phyloP scores from a whole-genome alignment of 1,140 invertebrate species.

The Nephila pilipes region DNA sequence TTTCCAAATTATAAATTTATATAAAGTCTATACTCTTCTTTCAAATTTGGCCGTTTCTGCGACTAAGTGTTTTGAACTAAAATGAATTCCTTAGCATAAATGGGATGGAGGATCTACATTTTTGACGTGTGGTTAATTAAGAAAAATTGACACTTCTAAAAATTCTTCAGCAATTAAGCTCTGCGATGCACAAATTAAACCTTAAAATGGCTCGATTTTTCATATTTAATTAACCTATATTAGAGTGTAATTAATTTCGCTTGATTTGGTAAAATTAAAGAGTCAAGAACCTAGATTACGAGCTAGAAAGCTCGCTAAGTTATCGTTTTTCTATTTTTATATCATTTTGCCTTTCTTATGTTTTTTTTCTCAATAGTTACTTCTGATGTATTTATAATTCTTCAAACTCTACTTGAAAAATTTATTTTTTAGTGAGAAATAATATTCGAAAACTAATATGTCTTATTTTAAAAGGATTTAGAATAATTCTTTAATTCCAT shows the following conservation, averaged over 20 bases:
- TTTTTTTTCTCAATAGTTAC: too few relatives aligned
- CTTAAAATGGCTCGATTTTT: neutral
- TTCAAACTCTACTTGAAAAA: too few relatives aligned
- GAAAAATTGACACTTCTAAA: neutral
- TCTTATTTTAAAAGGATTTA: too few relatives aligned
- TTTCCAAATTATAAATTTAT: neutral
- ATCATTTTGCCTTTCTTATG: too few relatives aligned
- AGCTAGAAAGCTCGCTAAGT: neutral
- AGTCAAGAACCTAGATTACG: neutral
- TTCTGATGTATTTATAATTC: too few relatives aligned
- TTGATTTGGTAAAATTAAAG: neutral
- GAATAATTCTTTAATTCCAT: too few relatives aligned
- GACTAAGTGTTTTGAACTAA: neutral
- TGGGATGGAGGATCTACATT: neutral
- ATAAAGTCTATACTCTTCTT: neutral
- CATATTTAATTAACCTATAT: neutral
- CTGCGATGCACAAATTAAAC: neutral
- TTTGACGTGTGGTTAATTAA: neutral
- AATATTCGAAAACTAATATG: too few relatives aligned
- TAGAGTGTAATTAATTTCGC: neutral
- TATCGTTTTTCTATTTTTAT: too few relatives aligned
- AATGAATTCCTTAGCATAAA: neutral
- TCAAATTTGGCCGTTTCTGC: neutral
- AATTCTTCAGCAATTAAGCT: neutral
- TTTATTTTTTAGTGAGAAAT: too few relatives aligned